Evolutionary conservation across 1,140 invertebrate species (phyloP).

Genomic region (Drosophila bocki): DNA sequence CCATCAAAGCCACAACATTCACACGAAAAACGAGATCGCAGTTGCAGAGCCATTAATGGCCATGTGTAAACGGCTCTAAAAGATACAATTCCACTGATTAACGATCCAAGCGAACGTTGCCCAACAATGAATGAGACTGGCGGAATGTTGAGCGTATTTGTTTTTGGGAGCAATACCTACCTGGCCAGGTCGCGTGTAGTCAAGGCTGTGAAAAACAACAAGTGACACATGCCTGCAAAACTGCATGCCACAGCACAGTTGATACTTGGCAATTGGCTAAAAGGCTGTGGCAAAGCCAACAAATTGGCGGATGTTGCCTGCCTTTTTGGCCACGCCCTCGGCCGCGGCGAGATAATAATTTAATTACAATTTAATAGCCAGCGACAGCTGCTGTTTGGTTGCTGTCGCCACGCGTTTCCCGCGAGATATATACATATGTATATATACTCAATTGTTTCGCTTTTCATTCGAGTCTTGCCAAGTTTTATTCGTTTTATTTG

Average conservation of each 20-base stretch:
- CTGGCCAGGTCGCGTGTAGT: constrained; percentile 37
- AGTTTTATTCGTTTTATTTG: constrained; percentile 25
- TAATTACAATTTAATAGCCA: constrained; percentile 73
- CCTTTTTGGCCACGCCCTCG: constrained; percentile 41
- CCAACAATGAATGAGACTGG: constrained; percentile 18
- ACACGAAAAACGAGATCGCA: constrained; percentile 50
- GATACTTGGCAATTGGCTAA: constrained; percentile 15
- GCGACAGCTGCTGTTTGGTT: constrained; percentile 45
- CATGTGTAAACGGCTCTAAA: constrained; percentile 29
- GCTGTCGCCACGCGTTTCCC: constrained; percentile 48
- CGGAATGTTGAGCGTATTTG: constrained; percentile 17
- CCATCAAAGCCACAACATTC: constrained; percentile 41
- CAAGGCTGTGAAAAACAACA: constrained; percentile 34
- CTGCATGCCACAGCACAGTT: constrained; percentile 31
- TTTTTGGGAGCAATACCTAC: constrained; percentile 29
- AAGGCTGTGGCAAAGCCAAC: constrained; percentile 34
- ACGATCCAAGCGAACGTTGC: constrained; percentile 18
- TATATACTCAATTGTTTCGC: constrained; percentile 35
- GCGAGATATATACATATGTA: constrained; percentile 18
- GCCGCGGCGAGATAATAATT: constrained; percentile 65
- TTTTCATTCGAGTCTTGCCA: constrained; percentile 28
- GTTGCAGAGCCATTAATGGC: constrained; percentile 40
- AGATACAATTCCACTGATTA: constrained; percentile 39
- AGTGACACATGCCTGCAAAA: constrained; percentile 42
- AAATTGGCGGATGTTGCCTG: constrained; percentile 73